Conservation (phyloP, 2,888 invertebrate genomes). For the Melikaiella ostensackeni region DNA sequence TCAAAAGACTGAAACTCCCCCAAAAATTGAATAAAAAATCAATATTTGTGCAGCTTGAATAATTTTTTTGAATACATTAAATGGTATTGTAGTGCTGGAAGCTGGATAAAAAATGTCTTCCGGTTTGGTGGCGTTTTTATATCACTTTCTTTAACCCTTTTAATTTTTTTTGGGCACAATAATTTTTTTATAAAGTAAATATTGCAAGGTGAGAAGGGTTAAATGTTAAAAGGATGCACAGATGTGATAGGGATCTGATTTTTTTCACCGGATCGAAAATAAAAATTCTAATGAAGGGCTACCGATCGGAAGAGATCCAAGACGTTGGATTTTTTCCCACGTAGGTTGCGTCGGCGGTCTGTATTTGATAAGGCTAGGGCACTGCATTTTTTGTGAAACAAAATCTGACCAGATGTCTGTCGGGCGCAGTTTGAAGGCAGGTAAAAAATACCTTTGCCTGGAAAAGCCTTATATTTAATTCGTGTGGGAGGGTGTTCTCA, state of each 20-base stretch:
- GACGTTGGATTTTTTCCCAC: slow-evolving; percentile 47
- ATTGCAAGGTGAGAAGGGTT: slow-evolving; percentile 23
- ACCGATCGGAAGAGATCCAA: slow-evolving; percentile 44
- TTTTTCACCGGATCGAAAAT: slow-evolving; percentile 21
- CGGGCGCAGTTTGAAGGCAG: slow-evolving; percentile 45
- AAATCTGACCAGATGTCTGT: slow-evolving; percentile 76
- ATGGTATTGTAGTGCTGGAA: neutral
- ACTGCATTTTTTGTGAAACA: slow-evolving; percentile 68
- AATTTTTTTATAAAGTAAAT: neutral
- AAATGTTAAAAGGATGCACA: slow-evolving; percentile 18
- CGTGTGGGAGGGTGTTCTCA: slow-evolving; percentile 64
- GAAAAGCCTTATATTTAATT: slow-evolving; percentile 49
- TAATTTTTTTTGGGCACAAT: slow-evolving; percentile 1
- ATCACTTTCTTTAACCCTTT: neutral
- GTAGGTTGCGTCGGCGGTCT: slow-evolving; percentile 40
- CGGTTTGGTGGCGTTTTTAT: neutral
- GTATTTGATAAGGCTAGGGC: slow-evolving; percentile 56
- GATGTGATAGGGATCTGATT: neutral
- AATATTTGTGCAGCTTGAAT: neutral
- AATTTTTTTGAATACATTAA: neutral
- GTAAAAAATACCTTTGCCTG: slow-evolving; percentile 50
- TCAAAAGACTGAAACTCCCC: neutral
- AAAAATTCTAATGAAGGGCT: slow-evolving; percentile 46
- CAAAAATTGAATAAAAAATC: neutral
- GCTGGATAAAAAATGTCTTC: neutral